Evolutionary conservation across 2,113 vertebrate species (phyloP).

Genomic region (Promerops cafer): DNA sequence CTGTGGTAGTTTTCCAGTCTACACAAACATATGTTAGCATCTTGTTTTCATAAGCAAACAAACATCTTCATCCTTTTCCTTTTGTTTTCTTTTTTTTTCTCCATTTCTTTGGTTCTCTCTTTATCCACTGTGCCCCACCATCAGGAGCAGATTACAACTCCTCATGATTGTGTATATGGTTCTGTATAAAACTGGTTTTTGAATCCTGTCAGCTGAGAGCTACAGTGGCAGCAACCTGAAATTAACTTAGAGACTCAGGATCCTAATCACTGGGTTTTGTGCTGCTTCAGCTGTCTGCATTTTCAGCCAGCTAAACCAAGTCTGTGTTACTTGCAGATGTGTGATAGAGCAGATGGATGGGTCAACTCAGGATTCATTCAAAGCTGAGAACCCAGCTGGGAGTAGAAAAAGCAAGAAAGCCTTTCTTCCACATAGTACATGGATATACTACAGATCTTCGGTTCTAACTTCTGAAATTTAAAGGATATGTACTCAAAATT

Average conservation of each 20-base stretch:
- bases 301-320: conserved; percentile 21
- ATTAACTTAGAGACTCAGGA: neutral
- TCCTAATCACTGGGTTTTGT: conserved; percentile 33
- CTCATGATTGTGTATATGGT: accelerated
- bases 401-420: neutral
- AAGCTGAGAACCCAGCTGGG: conserved; percentile 1
- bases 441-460: neutral
- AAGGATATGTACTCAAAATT: neutral
- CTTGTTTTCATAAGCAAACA: neutral
- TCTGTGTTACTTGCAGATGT: conserved; percentile 29
- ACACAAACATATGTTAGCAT: neutral
- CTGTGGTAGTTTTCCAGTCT: neutral
- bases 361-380: conserved; percentile 1
- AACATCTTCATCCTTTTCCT: neutral
- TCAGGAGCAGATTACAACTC: neutral
- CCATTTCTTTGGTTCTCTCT: neutral
- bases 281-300: conserved; percentile 18
- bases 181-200: neutral
- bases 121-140: neutral
- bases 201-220: neutral
- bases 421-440: neutral
- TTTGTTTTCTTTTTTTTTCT: neutral
- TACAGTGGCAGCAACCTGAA: neutral
- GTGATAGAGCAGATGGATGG: neutral
- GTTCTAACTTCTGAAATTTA: neutral